These are phyloP conservation scores for Halichoeres trimaculatus DNA, from an alignment of 2,113 vertebrate species.

Conservation along the genomic window DNA sequence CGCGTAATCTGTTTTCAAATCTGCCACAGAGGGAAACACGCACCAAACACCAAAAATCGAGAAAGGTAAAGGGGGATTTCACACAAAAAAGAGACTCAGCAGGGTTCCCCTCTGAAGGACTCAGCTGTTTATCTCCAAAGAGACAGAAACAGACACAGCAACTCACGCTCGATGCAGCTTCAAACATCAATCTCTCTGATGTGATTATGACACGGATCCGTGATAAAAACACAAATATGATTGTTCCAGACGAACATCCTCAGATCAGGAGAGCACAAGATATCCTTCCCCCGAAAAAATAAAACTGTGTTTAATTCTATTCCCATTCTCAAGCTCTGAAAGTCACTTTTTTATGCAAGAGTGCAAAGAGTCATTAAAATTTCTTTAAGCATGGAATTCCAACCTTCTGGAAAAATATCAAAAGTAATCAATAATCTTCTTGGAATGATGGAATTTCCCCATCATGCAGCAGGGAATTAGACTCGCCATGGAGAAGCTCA, in stretches of 20 bases:
- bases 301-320: background rate
- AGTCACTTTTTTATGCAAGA: background rate
- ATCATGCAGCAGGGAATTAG: slow-evolving; percentile 35
- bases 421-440: slow-evolving; percentile 66
- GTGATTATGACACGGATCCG: background rate
- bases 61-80: slow-evolving; percentile 9
- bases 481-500: slow-evolving; percentile 56
- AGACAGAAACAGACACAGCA: slow-evolving; percentile 28
- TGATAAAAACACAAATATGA: slow-evolving; percentile 20
- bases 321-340: slow-evolving; percentile 10
- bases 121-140: slow-evolving; percentile 63
- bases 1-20: slow-evolving; percentile 57
- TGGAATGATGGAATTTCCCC: slow-evolving; percentile 59
- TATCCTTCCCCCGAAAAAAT: slow-evolving; percentile 2
- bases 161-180: slow-evolving; percentile 40
- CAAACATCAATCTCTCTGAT: slow-evolving; percentile 9
- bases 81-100: slow-evolving; percentile 31
- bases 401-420: slow-evolving; percentile 1
- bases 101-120: slow-evolving; percentile 50
- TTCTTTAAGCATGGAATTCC: slow-evolving; percentile 23
- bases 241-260: slow-evolving; percentile 33
- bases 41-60: background rate
- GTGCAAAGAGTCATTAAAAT: background rate
- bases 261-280: slow-evolving; percentile 30
- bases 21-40: slow-evolving; percentile 33